Evolutionary conservation across 2,888 invertebrate species (phyloP).

Genomic region (Dascillus cervinus): DNA sequence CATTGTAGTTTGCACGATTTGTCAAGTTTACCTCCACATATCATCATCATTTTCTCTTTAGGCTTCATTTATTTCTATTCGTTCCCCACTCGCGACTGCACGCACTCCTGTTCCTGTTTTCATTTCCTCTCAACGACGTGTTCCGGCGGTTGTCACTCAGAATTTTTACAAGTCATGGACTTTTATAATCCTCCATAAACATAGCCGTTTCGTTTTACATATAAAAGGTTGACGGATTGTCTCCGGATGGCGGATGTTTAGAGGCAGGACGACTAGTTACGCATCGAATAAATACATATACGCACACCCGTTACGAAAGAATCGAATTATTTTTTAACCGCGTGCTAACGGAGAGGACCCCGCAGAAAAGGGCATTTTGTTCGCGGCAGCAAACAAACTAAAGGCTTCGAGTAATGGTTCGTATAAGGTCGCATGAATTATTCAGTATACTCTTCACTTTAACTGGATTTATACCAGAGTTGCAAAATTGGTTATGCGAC

Average conservation of each 20-base stretch:
- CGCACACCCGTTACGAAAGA: too few relatives aligned
- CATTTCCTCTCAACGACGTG: constrained; percentile 40
- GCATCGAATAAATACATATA: too few relatives aligned
- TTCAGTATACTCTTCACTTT: constrained; percentile 33
- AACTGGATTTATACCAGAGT: constrained; percentile 21
- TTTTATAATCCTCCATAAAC: constrained; percentile 43
- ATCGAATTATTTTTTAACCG: too few relatives aligned
- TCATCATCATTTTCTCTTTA: constrained; percentile 34
- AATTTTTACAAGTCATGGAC: constrained; percentile 45
- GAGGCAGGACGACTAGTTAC: too few relatives aligned
- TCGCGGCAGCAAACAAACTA: constrained; percentile 40
- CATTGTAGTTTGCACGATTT: constrained; percentile 26
- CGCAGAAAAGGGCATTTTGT: constrained; percentile 39
- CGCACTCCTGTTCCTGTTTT: constrained; percentile 40
- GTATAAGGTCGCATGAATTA: constrained; percentile 40
- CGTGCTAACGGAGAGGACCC: constrained; percentile 24
- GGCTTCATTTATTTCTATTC: constrained; percentile 42
- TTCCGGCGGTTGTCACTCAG: constrained; percentile 42
- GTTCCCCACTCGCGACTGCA: constrained; percentile 23
- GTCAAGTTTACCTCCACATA: constrained; percentile 32
- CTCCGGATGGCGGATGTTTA: constrained; percentile 35
- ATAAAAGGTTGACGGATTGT: constrained; percentile 38
- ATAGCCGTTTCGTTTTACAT: constrained; percentile 43
- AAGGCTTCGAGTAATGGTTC: constrained; percentile 43
- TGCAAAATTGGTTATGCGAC: constrained; percentile 22